phyloP scores from a whole-genome alignment of 2,113 vertebrate species.

The Suncus etruscus region DNA sequence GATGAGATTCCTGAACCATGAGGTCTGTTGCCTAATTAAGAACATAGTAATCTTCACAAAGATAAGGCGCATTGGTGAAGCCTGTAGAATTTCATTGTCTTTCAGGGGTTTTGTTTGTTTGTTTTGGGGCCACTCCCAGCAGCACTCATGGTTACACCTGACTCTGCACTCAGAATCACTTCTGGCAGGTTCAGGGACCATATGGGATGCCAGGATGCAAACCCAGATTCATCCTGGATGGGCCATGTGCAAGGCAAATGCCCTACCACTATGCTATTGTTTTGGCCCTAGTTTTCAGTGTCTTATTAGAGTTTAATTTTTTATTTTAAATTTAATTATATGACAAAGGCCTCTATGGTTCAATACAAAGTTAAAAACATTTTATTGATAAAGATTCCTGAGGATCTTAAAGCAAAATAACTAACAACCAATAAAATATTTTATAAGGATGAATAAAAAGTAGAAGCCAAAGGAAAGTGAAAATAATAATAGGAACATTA shows the following conservation, averaged over 20 bases:
- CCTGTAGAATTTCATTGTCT: background rate
- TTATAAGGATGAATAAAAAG: conserved; percentile 40
- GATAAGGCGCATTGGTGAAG: background rate
- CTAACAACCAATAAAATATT: background rate
- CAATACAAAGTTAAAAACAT: conserved; percentile 33
- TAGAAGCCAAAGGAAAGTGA: conserved; percentile 13
- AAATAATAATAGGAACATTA: background rate
- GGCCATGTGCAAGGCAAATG: too few relatives aligned
- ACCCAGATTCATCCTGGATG: too few relatives aligned
- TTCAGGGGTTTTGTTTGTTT: background rate
- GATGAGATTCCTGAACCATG: background rate
- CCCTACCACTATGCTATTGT: too few relatives aligned
- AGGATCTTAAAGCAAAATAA: conserved; percentile 26
- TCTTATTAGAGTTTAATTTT: background rate
- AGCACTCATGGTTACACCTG: too few relatives aligned
- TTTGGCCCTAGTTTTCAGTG: background rate
- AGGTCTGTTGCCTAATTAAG: background rate
- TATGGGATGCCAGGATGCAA: too few relatives aligned
- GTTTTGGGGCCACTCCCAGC: background rate
- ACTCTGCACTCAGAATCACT: too few relatives aligned
- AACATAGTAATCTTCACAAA: background rate
- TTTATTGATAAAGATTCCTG: conserved; percentile 33
- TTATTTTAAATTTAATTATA: background rate
- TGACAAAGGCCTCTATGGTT: background rate
- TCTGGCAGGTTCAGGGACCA: too few relatives aligned